Evolutionary conservation across 2,797 vertebrate species (phyloP).

Genomic region (Manis crassicaudata): DNA sequence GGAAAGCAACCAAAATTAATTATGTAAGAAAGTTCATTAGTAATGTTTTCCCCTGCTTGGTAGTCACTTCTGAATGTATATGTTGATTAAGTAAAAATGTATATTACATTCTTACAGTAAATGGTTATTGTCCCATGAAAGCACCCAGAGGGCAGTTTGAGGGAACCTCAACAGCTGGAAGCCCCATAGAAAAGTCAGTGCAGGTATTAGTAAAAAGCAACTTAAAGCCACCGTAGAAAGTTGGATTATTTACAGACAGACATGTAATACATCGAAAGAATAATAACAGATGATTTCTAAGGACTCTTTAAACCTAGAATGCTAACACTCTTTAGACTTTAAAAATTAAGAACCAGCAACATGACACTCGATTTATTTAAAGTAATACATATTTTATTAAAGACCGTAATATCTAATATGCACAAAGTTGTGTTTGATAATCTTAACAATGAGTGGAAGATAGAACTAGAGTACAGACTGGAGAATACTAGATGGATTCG

Average conservation of each 20-base stretch:
- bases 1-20: constrained; percentile 56
- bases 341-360: constrained; percentile 16
- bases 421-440: not conserved
- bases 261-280: not conserved
- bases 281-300: constrained; percentile 23
- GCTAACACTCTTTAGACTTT: not conserved
- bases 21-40: constrained; percentile 46
- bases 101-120: not conserved
- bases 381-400: not conserved
- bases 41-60: not conserved
- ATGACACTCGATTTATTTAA: constrained; percentile 31
- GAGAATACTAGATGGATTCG: not conserved
- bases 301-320: not conserved
- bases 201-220: not conserved
- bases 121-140: not conserved
- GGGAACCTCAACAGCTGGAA: not conserved
- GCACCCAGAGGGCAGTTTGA: not conserved
- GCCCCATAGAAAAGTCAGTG: not conserved
- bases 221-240: not conserved
- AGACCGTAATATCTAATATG: not conserved
- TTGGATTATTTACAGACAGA: constrained; percentile 29
- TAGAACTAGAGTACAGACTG: not conserved
- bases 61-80: constrained; percentile 37
- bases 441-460: not conserved
- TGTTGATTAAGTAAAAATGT: not conserved